Base-by-base conservation (phyloP, 2,888 invertebrate genomes). In the Synanthedon tipuliformis region DNA sequence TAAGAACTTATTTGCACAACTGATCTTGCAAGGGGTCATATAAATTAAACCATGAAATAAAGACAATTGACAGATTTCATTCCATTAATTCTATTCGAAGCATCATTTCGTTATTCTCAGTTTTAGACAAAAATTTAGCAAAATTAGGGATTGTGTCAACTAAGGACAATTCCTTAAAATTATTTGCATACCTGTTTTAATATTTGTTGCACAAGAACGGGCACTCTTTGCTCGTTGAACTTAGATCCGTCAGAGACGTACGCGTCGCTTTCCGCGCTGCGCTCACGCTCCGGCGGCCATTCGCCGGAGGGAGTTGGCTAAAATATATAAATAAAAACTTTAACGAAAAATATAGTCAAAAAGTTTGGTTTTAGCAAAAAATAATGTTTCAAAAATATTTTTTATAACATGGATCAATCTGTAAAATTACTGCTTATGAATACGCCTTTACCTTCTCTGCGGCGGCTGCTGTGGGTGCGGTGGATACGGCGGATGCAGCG, bases 201-300 rank as follows among this genome's bases (percentile, higher is more conserved):
- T 53, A 88, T 85, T 63, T 88, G 87, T 58, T 82, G 80, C 1
- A 88, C 88, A 3, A 88, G 76, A 40, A 70, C 74, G 4, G 83
- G 84, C 48, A 88, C 88, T 58, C 78, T 68, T 10, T 75, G 73
- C 53, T 88, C 88, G 52, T 88, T 88, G 81, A 88, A 88, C 61
- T 87, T 88, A 54, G 87, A 88, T 18, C 84, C 79, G 50, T 86
- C 87, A 0, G 84, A 78, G 2, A 73, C 66, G 57, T 80, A 84
- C 1, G 78, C 75, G 54, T 88, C 88, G 60, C 81, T 88, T 58
- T 88, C 88, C 0, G 87, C 73, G 62, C 86, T 88, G 16, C 85
- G 78, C 55, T 88, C 88, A 12, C 88, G 82, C 40, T 84, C 86
- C 0, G 78, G 66, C 23, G 78, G 34, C 45, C 45, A 45, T 13